Conservation (phyloP, 2,888 invertebrate genomes). For the Chelonus formosanus region DNA sequence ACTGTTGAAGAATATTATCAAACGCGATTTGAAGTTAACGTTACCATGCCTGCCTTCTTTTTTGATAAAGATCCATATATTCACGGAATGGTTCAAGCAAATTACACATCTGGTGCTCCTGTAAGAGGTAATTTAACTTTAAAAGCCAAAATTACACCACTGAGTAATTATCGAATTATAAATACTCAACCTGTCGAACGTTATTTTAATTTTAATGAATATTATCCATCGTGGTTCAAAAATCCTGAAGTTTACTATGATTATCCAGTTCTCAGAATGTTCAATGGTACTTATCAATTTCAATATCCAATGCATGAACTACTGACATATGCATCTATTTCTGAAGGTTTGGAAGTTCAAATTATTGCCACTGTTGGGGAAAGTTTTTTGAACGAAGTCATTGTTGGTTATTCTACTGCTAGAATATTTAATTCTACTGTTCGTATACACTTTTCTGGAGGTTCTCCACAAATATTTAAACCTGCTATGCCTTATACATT, state of each 20-base stretch:
- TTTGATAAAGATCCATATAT: constrained; percentile 86
- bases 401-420: constrained; percentile 87
- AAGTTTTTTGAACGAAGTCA: constrained; percentile 82
- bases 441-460: constrained; percentile 85
- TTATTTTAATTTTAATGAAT: constrained; percentile 82
- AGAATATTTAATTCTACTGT: constrained; percentile 89
- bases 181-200: constrained; percentile 69
- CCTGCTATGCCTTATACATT: constrained; percentile 89
- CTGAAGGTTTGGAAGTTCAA: constrained; percentile 82
- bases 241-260: constrained; percentile 71
- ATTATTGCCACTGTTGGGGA: constrained; percentile 90
- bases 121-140: constrained; percentile 89
- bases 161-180: constrained; percentile 59
- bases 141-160: constrained; percentile 78
- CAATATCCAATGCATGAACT: constrained; percentile 86
- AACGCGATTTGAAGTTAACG: constrained; percentile 93
- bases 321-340: constrained; percentile 71
- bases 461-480: constrained; percentile 92
- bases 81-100: constrained; percentile 88
- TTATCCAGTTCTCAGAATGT: constrained; percentile 79
- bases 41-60: constrained; percentile 95
- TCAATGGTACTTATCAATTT: constrained; percentile 84
- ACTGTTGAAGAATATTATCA: constrained; percentile 95
- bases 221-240: constrained; percentile 82
- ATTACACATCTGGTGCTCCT: constrained; percentile 94